Percentiles rank a stretch among this genome's conserved stretches.
These are phyloP conservation scores for Lamellibrachia columna DNA, from an alignment of 2,888 invertebrate genomes.

Conservation along the genomic window DNA sequence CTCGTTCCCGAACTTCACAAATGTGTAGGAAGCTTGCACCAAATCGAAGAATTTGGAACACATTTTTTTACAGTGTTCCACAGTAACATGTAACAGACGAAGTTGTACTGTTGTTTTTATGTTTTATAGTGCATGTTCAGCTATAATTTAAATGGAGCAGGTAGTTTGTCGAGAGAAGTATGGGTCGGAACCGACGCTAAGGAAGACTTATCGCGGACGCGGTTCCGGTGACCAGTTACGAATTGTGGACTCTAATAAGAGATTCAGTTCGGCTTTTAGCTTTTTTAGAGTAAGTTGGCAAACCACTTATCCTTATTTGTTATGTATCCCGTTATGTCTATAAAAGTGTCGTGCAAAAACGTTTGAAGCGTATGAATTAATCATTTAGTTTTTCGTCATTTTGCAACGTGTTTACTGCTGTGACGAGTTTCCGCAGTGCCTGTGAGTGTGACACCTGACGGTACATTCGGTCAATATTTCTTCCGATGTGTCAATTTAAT, in stretches of 20 bases:
- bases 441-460: no score
- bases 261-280: not conserved
- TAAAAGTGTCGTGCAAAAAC: no score
- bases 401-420: no score
- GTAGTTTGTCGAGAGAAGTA: slow-evolving; percentile 11
- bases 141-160: not conserved
- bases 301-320: not conserved
- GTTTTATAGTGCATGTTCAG: not conserved
- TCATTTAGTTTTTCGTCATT: no score
- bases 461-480: no score
- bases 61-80: not conserved
- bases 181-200: not conserved
- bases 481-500: no score
- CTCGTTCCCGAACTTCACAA: not conserved
- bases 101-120: not conserved
- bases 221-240: not conserved
- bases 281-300: not conserved
- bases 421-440: no score
- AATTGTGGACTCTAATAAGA: not conserved
- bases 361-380: no score
- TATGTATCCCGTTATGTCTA: not conserved
- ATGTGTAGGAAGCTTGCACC: not conserved
- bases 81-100: not conserved
- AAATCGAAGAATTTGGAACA: not conserved
- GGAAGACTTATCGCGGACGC: not conserved